Evolutionary conservation across 2,888 invertebrate genomes (phyloP).

Genomic region (Chrysotoxum bicinctum): DNA sequence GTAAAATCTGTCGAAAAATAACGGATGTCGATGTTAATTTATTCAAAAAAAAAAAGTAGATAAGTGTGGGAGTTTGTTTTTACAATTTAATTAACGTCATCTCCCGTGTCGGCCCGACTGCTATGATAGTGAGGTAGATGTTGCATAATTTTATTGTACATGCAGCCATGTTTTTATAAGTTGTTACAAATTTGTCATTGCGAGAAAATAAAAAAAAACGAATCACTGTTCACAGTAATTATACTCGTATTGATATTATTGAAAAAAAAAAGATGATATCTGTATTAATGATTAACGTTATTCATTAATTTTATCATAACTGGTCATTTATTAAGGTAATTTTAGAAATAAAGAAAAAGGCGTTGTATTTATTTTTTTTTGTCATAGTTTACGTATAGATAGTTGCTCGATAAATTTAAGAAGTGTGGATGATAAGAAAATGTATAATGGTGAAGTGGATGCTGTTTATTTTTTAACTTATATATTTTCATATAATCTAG

Average conservation of each 20-base stretch:
- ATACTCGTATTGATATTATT: constrained; percentile 1
- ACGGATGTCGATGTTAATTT: constrained; percentile 38
- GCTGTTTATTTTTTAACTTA: too few species aligned
- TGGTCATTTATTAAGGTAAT: neutral
- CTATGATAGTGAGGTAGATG: neutral
- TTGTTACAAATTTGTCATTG: neutral
- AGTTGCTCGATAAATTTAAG: too few species aligned
- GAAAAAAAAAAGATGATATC: neutral
- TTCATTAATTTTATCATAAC: neutral
- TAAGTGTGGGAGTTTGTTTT: constrained; percentile 34
- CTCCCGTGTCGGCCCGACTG: neutral
- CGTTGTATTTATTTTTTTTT: neutral
- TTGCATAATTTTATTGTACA: constrained; percentile 19
- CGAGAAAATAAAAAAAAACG: neutral
- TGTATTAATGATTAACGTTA: neutral
- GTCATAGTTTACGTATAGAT: too few species aligned
- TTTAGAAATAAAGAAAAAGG: neutral
- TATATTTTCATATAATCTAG: too few species aligned
- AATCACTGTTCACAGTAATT: neutral
- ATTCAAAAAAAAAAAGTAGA: constrained; percentile 33
- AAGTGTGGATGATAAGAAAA: too few species aligned
- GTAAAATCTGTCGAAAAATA: constrained; percentile 29
- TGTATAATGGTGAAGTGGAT: too few species aligned
- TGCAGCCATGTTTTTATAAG: constrained; percentile 17
- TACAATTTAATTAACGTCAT: constrained; percentile 43